phyloP scores from a whole-genome alignment of 1,140 invertebrate species.

The Paracyclopina nana region DNA sequence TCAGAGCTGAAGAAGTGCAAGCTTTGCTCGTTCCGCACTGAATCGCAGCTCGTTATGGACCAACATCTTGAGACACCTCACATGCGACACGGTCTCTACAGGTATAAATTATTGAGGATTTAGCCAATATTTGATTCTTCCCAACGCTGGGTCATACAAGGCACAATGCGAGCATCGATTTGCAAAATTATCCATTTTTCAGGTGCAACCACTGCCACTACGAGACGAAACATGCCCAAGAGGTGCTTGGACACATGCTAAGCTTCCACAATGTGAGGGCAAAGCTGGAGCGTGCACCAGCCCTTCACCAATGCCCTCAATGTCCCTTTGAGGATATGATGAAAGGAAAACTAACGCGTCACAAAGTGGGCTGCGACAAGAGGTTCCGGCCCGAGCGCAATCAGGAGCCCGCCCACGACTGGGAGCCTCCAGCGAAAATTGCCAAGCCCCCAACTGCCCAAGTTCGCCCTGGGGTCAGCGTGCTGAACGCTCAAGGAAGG shows the following conservation, averaged over 20 bases:
- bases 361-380: slow-evolving; percentile 67
- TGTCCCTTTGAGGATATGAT: slow-evolving; percentile 87
- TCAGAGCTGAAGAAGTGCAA: slow-evolving; percentile 61
- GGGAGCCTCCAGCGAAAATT: slow-evolving; percentile 80
- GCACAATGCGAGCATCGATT: too few relatives aligned
- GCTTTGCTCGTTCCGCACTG: slow-evolving; percentile 77
- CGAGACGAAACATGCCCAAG: slow-evolving; percentile 54
- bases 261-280: slow-evolving; percentile 61
- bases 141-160: too few relatives aligned
- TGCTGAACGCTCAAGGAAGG: background rate
- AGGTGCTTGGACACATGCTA: slow-evolving; percentile 79
- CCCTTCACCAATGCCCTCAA: slow-evolving; percentile 75
- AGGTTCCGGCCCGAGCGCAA: slow-evolving; percentile 72
- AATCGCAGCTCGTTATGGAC: slow-evolving; percentile 62
- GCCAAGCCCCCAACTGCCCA: slow-evolving; percentile 29
- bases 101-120: too few relatives aligned
- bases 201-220: slow-evolving; percentile 67
- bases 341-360: slow-evolving; percentile 72
- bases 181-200: too few relatives aligned
- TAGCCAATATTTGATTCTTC: too few relatives aligned
- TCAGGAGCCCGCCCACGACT: slow-evolving; percentile 57
- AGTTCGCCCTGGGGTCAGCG: background rate
- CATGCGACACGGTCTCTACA: slow-evolving; percentile 47
- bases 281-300: slow-evolving; percentile 55
- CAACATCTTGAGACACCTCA: slow-evolving; percentile 81